Evolutionary conservation across 2,888 invertebrate species (phyloP).

Genomic region (Cataglyphis altisquamis): DNA sequence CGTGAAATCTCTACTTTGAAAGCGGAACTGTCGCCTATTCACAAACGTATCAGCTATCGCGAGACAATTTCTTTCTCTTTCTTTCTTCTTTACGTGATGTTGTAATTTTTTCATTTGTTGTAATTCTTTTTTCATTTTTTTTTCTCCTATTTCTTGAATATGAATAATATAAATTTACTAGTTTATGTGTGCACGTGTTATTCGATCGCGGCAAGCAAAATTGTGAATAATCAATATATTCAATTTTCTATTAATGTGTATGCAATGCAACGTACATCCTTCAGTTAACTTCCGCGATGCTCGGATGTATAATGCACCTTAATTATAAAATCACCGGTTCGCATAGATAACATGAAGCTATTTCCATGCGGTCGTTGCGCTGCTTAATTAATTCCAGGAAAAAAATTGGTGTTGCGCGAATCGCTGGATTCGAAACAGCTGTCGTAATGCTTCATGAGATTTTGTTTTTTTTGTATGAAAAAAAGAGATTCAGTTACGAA

Average conservation of each 20-base stretch:
- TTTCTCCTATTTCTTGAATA: background rate
- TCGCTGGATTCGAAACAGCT: conserved; percentile 43
- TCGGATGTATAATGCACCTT: background rate
- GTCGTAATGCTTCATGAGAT: conserved; percentile 39
- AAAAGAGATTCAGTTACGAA: conserved; percentile 37
- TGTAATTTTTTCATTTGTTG: background rate
- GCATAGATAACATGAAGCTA: conserved; percentile 24
- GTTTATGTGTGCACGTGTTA: background rate
- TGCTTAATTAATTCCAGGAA: conserved; percentile 48
- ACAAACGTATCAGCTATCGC: conserved; percentile 20
- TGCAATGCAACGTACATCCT: background rate
- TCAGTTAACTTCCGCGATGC: background rate
- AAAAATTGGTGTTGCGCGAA: conserved; percentile 32
- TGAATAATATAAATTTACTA: conserved; percentile 1
- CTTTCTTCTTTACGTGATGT: background rate
- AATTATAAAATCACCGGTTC: conserved; percentile 29
- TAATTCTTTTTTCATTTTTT: too few species aligned
- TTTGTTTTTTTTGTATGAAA: conserved; percentile 8
- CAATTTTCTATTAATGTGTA: background rate
- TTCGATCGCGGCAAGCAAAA: background rate
- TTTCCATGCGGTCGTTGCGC: conserved; percentile 35
- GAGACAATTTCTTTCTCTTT: background rate
- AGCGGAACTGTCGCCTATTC: conserved; percentile 51
- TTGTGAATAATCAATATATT: background rate
- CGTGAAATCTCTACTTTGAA: conserved; percentile 68